A percentile compares a stretch with the other conserved stretches of the same genome.
Evolutionary conservation across 1,140 invertebrate species (phyloP).

Genomic region (Hesperophylax magnus): DNA sequence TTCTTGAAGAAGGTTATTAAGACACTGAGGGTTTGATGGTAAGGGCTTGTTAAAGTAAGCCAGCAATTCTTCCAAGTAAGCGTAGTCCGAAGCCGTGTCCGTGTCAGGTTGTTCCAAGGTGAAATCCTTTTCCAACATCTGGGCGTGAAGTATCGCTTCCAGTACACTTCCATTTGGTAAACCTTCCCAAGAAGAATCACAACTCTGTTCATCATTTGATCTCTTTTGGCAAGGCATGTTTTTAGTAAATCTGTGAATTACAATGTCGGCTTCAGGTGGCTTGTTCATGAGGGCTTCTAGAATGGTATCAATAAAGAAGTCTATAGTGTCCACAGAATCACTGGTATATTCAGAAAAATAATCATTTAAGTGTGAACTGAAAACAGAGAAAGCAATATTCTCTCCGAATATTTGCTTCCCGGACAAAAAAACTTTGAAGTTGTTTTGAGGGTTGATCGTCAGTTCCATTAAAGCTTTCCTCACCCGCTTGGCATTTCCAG

Average conservation of each 20-base stretch:
- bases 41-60: background rate
- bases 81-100: constrained; percentile 31
- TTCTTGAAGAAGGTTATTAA: constrained; percentile 1
- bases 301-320: constrained; percentile 7
- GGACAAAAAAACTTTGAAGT: constrained; percentile 79
- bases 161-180: constrained; percentile 59
- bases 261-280: background rate
- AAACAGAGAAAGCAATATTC: constrained; percentile 47
- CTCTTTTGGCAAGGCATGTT: background rate
- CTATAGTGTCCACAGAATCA: background rate
- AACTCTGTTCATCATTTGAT: constrained; percentile 12
- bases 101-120: constrained; percentile 3
- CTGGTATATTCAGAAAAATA: constrained; percentile 37
- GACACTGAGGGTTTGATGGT: background rate
- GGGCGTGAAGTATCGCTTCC: constrained; percentile 62
- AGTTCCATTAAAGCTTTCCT: constrained; percentile 73
- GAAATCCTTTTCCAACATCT: constrained; percentile 61
- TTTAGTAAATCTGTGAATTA: constrained; percentile 18
- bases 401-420: constrained; percentile 74
- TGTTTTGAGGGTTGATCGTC: constrained; percentile 79
- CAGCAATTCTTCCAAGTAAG: constrained; percentile 49
- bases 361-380: constrained; percentile 33
- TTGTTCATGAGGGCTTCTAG: constrained; percentile 13
- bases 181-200: constrained; percentile 34
- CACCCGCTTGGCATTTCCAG: constrained; percentile 74